These are phyloP conservation scores for Lissonota sp. DNA, from an alignment of 2,888 invertebrate genomes.

Conservation along the genomic window DNA sequence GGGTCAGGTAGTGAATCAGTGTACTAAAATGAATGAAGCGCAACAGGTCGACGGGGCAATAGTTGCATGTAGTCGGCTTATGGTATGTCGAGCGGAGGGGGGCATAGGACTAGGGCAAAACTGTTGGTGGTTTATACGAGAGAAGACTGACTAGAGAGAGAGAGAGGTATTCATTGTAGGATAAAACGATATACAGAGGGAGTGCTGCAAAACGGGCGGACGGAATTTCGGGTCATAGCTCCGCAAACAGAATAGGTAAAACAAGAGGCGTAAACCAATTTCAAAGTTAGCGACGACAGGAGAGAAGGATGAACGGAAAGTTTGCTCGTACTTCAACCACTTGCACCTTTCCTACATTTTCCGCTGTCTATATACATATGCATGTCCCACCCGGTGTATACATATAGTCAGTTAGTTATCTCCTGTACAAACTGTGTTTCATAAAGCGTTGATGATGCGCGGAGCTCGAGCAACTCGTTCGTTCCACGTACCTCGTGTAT, in stretches of 20 bases:
- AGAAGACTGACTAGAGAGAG: conserved; percentile 39
- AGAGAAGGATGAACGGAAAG: neutral
- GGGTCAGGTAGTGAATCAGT: conserved; percentile 76
- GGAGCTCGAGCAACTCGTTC: too few species aligned
- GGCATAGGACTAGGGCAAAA: conserved; percentile 60
- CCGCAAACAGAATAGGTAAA: conserved; percentile 69
- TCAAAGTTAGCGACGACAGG: conserved; percentile 64
- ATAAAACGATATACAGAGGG: conserved; percentile 41
- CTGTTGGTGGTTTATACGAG: conserved; percentile 58
- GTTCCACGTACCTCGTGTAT: too few species aligned
- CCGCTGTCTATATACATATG: neutral
- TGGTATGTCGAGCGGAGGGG: conserved; percentile 67
- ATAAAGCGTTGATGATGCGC: too few species aligned
- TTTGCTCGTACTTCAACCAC: neutral
- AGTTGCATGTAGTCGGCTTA: conserved; percentile 73
- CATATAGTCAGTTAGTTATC: neutral
- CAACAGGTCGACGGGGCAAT: conserved; percentile 76
- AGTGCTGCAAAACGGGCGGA: conserved; percentile 22
- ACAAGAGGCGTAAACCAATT: conserved; percentile 70
- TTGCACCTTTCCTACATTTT: conserved; percentile 14
- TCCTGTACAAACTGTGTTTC: too few species aligned
- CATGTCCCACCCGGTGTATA: neutral
- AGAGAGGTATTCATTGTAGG: conserved; percentile 24
- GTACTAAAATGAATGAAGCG: conserved; percentile 80
- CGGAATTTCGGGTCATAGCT: conserved; percentile 69